Conservation (phyloP, 2,113 vertebrate genomes). For the Cheilinus undulatus region DNA sequence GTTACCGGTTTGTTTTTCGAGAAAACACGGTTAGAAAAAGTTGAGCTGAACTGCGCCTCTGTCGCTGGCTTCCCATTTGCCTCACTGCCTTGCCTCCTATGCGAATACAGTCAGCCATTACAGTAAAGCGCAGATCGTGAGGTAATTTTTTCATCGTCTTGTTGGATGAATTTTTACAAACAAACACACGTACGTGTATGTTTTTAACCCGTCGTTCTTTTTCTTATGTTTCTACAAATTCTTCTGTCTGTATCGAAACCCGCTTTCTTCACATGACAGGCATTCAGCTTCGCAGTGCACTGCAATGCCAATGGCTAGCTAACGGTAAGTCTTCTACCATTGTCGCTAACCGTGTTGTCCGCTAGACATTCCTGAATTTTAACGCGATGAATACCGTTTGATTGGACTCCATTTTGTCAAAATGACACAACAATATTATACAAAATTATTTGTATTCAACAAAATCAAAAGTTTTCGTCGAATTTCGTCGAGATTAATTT, state of each 20-base stretch:
- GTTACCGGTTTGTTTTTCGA: constrained; percentile 56
- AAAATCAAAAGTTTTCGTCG: constrained; percentile 52
- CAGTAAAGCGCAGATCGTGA: constrained; percentile 84
- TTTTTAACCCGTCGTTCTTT: constrained; percentile 56
- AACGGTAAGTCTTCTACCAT: constrained; percentile 77
- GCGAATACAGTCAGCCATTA: constrained; percentile 95
- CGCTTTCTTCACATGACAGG: constrained; percentile 76
- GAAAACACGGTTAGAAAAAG: constrained; percentile 87
- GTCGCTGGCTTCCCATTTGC: constrained; percentile 76
- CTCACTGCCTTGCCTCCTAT: constrained; percentile 87
- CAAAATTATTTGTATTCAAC: constrained; percentile 72
- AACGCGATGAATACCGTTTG: constrained; percentile 54
- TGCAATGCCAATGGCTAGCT: constrained; percentile 84
- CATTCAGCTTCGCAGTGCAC: constrained; percentile 79
- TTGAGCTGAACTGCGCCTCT: constrained; percentile 89
- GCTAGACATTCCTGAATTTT: constrained; percentile 74
- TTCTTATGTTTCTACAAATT: constrained; percentile 64
- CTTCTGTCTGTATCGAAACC: not conserved
- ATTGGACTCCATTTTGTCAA: constrained; percentile 50
- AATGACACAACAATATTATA: constrained; percentile 55
- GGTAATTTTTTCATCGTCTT: constrained; percentile 65
- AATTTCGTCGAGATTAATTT: constrained; percentile 56
- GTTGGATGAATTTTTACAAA: constrained; percentile 6
- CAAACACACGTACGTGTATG: constrained; percentile 1
- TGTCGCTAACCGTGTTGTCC: constrained; percentile 75